Evolutionary conservation across 2,113 vertebrate genomes (phyloP).

Genomic region (Mastomys coucha): DNA sequence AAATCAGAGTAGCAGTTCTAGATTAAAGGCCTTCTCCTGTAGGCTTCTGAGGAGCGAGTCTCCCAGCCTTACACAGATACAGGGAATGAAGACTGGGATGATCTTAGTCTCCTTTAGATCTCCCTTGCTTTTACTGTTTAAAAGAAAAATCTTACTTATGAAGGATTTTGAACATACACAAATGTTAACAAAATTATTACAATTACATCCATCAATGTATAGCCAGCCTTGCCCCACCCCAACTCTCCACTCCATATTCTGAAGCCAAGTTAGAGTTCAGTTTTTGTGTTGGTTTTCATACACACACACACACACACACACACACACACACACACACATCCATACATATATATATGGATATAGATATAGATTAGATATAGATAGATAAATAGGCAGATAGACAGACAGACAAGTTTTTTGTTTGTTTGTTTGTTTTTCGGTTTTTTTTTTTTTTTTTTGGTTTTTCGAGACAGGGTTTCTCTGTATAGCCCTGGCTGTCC

Average conservation of each 20-base stretch:
- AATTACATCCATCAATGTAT: not conserved
- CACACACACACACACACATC: too few relatives aligned
- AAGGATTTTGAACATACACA: not conserved
- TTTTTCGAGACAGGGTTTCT: too few relatives aligned
- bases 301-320: too few relatives aligned
- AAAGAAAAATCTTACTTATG: not conserved
- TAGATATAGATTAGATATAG: too few relatives aligned
- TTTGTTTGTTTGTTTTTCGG: too few relatives aligned
- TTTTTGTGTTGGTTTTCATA: constrained; percentile 39
- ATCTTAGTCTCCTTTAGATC: not conserved
- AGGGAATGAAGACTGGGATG: not conserved
- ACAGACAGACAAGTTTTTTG: too few relatives aligned
- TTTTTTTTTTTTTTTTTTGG: too few relatives aligned
- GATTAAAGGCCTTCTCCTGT: not conserved
- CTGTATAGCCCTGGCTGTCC: too few relatives aligned
- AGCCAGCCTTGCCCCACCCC: not conserved
- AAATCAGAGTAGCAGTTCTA: constrained; percentile 24
- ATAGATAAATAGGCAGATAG: too few relatives aligned
- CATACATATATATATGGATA: too few relatives aligned
- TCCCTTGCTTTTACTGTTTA: constrained; percentile 6
- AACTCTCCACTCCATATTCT: not conserved
- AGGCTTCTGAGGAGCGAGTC: not conserved
- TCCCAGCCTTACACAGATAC: not conserved
- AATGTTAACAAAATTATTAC: not conserved
- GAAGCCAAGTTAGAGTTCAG: constrained; percentile 26